A percentile compares a stretch with the other conserved stretches of the same genome.
phyloP scores from a whole-genome alignment of 2,888 invertebrate species.

The Harpalus rufipes region DNA sequence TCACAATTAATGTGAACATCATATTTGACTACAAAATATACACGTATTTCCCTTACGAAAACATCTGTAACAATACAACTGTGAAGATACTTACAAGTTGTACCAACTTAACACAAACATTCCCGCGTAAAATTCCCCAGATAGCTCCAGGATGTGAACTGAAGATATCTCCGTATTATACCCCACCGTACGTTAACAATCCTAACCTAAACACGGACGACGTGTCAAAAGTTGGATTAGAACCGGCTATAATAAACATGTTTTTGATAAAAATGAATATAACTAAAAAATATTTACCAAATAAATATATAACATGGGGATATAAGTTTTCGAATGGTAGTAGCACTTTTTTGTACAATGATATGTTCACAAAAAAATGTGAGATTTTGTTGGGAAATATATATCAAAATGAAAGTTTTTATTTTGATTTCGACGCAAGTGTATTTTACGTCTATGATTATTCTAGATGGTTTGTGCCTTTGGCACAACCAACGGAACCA shows the following conservation, averaged over 20 bases:
- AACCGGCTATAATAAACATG: not conserved
- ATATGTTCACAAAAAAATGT: conserved; percentile 14
- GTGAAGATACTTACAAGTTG: not conserved
- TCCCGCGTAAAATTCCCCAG: not conserved
- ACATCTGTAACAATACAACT: not conserved
- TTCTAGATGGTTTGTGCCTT: conserved; percentile 27
- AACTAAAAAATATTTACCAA: not conserved
- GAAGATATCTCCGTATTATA: conserved; percentile 3
- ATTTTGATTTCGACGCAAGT: conserved; percentile 16
- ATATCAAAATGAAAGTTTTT: conserved; percentile 24
- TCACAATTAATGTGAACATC: not conserved
- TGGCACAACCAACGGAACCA: not conserved
- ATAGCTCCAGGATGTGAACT: not conserved
- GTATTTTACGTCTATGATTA: conserved; percentile 5
- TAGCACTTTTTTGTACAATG: conserved; percentile 11
- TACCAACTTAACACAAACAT: not conserved
- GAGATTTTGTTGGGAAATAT: not conserved
- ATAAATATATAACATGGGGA: not conserved
- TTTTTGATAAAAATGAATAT: not conserved
- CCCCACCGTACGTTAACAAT: not conserved
- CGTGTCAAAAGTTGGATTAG: not conserved
- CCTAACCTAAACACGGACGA: not conserved
- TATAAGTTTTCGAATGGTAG: conserved; percentile 8
- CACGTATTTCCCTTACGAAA: not conserved
- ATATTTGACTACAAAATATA: not conserved